These are phyloP conservation scores for Cephus cinctus DNA, from an alignment of 1,140 invertebrate genomes.

Conservation along the genomic window DNA sequence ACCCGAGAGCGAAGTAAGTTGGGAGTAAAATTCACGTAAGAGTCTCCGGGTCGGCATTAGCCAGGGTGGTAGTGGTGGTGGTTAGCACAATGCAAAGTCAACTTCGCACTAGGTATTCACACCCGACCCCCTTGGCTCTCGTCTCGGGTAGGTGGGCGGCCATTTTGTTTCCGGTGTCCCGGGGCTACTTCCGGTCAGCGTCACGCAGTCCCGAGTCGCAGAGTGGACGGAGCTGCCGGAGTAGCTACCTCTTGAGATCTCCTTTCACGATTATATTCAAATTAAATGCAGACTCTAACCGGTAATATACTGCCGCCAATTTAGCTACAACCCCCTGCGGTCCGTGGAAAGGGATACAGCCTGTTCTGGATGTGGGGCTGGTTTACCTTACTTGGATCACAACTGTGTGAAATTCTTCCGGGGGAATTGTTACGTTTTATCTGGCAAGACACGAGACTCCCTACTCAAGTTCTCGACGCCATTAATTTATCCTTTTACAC, in stretches of 20 bases:
- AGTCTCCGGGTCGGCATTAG: constrained; percentile 9
- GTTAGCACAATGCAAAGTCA: constrained; percentile 41
- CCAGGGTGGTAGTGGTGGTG: constrained; percentile 14
- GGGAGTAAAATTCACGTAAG: too few species aligned
- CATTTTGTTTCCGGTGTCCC: constrained; percentile 55
- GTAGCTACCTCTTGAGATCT: constrained; percentile 47
- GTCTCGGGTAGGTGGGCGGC: constrained; percentile 31
- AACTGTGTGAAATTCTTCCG: constrained; percentile 30
- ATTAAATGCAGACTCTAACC: constrained; percentile 55
- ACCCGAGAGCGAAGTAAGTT: constrained; percentile 9
- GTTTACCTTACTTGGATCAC: constrained; percentile 39
- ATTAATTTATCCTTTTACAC: too few species aligned
- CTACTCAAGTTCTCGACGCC: too few species aligned
- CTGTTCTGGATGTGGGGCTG: too few species aligned
- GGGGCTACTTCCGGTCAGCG: constrained; percentile 52
- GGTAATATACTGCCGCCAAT: constrained; percentile 57
- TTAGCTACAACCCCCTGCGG: constrained; percentile 52
- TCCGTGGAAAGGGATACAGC: too few species aligned
- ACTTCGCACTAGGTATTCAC: constrained; percentile 40
- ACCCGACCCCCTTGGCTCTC: constrained; percentile 18
- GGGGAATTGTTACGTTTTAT: constrained; percentile 39
- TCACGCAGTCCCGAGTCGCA: constrained; percentile 51
- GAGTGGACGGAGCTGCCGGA: constrained; percentile 44
- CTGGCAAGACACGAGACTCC: too few species aligned
- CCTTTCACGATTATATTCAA: constrained; percentile 56